Conservation (phyloP, 2,888 invertebrate genomes). For the Dorcus parallelipipedus region DNA sequence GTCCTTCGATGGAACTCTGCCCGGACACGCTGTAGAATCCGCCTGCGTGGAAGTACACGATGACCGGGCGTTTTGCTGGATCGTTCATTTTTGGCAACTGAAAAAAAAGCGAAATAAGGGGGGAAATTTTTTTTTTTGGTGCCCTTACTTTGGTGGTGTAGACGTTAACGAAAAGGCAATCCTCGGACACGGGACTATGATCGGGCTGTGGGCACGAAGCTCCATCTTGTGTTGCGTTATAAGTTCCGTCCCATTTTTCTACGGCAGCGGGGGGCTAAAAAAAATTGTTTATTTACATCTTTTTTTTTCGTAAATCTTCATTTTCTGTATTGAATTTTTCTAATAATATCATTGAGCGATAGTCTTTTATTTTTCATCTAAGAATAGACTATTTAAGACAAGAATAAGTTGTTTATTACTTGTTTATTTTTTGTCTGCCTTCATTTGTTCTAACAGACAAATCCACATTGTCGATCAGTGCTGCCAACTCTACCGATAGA, state of each 20-base stretch:
- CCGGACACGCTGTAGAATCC: constrained; percentile 62
- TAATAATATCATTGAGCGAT: no score
- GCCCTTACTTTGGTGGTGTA: constrained; percentile 52
- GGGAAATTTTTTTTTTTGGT: no score
- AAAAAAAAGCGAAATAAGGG: constrained; percentile 5
- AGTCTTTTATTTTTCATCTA: no score
- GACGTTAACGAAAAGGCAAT: constrained; percentile 63
- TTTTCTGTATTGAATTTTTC: no score
- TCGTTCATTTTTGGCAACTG: constrained; percentile 40
- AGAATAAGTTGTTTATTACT: no score
- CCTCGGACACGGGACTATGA: constrained; percentile 52
- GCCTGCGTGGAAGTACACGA: constrained; percentile 67
- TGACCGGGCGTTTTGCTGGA: constrained; percentile 54
- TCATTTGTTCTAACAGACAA: no score
- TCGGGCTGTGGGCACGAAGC: constrained; percentile 44
- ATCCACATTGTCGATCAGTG: no score
- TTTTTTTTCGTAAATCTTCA: no score
- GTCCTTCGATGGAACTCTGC: constrained; percentile 56
- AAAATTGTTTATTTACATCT: neutral
- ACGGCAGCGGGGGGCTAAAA: constrained; percentile 41
- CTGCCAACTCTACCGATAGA: no score
- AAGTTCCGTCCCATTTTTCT: constrained; percentile 41
- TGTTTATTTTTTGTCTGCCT: no score
- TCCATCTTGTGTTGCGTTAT: constrained; percentile 42
- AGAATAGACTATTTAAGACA: no score